These are phyloP conservation scores for Atta cephalotes DNA, from an alignment of 1,140 invertebrate species.

Conservation along the genomic window DNA sequence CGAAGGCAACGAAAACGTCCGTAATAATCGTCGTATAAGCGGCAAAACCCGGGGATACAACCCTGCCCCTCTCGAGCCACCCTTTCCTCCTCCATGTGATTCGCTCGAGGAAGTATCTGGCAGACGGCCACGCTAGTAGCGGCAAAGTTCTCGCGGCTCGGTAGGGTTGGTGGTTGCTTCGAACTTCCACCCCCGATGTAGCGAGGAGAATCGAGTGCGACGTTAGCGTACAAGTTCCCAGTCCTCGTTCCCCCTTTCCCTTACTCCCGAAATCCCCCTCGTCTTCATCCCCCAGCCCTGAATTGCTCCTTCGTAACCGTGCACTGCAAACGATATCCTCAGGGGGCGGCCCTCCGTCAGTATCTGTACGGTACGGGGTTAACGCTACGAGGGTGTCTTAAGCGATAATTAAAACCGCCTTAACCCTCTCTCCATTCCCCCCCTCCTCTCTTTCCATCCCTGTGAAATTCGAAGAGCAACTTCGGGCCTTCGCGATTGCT, in stretches of 20 bases:
- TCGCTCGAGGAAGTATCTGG: slow-evolving; percentile 67
- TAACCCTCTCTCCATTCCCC: slow-evolving; percentile 62
- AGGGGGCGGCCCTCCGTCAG: slow-evolving; percentile 54
- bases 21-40: slow-evolving; percentile 58
- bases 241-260: neutral
- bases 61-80: neutral
- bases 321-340: slow-evolving; percentile 62
- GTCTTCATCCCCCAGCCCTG: slow-evolving; percentile 8
- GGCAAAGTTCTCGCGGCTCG: slow-evolving; percentile 80
- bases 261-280: slow-evolving; percentile 17
- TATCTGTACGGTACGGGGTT: slow-evolving; percentile 71
- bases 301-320: slow-evolving; percentile 57
- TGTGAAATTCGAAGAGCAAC: slow-evolving; percentile 77
- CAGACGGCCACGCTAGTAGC: slow-evolving; percentile 73
- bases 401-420: slow-evolving; percentile 82
- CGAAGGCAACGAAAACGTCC: slow-evolving; percentile 51
- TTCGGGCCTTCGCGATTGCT: slow-evolving; percentile 66
- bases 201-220: slow-evolving; percentile 68
- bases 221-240: slow-evolving; percentile 73
- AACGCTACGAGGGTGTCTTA: slow-evolving; percentile 78
- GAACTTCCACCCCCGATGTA: slow-evolving; percentile 63
- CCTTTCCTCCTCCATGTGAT: slow-evolving; percentile 45
- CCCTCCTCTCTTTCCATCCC: neutral
- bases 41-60: slow-evolving; percentile 47
- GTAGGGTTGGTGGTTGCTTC: slow-evolving; percentile 62